Percentiles rank a stretch among this genome's conserved stretches.
phyloP scores from a whole-genome alignment of 2,888 invertebrate genomes.

The Acrocyrtus sp. region DNA sequence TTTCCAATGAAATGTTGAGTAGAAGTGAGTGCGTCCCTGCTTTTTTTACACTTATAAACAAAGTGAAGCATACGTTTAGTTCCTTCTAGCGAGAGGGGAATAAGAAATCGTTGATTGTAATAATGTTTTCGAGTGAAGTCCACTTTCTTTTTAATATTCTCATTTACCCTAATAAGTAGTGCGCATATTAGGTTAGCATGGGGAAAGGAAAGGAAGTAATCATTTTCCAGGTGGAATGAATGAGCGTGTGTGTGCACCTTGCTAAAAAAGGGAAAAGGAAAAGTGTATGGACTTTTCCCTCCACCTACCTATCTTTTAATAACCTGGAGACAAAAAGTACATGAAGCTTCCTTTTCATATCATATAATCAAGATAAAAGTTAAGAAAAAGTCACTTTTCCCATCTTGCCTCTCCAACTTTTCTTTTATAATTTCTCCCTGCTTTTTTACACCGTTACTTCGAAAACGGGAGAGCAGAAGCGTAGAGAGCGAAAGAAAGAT shows the following conservation, averaged over 20 bases:
- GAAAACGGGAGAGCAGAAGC: too few species aligned
- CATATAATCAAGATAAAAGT: conserved; percentile 47
- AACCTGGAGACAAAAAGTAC: conserved; percentile 44
- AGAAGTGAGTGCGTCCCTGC: neutral
- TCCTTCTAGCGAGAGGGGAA: conserved; percentile 27
- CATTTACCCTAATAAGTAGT: conserved; percentile 16
- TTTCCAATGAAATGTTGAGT: conserved; percentile 30
- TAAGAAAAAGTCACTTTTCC: conserved; percentile 47
- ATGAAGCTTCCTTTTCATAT: conserved; percentile 40
- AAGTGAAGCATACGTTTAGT: conserved; percentile 32
- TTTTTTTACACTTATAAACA: neutral
- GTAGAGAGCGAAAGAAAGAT: too few species aligned
- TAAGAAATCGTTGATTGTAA: conserved; percentile 38
- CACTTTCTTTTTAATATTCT: conserved; percentile 28
- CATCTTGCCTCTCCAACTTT: conserved; percentile 62
- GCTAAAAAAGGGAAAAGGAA: too few species aligned
- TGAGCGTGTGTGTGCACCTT: conserved; percentile 2
- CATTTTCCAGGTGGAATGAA: conserved; percentile 41
- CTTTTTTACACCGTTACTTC: too few species aligned
- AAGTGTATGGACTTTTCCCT: neutral
- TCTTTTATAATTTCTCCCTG: conserved; percentile 41
- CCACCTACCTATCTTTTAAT: conserved; percentile 44
- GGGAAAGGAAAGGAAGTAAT: conserved; percentile 22
- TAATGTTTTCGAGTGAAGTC: conserved; percentile 26
- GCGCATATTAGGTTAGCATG: too few species aligned